Conservation (phyloP, 2,113 vertebrate species). For the Melanocharis versteri region DNA sequence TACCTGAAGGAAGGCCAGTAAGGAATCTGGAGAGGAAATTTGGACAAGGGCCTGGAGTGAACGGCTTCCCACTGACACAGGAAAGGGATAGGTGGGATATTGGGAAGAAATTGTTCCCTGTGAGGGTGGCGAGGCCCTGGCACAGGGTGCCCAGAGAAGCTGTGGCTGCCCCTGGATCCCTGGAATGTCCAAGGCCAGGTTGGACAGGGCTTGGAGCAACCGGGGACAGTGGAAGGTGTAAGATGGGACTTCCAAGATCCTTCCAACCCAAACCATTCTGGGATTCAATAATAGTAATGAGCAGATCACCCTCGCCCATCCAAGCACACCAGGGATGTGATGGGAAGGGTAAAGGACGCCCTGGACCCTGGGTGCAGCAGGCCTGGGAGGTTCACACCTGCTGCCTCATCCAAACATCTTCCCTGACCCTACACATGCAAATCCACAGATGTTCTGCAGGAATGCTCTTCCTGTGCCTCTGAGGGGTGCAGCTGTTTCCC, state of each 20-base stretch:
- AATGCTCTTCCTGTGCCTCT: background rate
- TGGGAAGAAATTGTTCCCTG: background rate
- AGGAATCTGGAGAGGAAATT: background rate
- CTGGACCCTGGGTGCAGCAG: background rate
- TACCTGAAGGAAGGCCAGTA: background rate
- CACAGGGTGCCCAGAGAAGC: background rate
- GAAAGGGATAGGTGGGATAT: background rate
- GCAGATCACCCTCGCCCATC: background rate
- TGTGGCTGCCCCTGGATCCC: background rate
- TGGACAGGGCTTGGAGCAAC: background rate
- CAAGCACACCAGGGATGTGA: no score
- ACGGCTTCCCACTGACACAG: background rate
- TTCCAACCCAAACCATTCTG: background rate
- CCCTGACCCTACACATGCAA: background rate
- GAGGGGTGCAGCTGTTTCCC: background rate
- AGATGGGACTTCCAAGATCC: background rate
- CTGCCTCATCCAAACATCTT: background rate
- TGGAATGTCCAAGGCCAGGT: background rate
- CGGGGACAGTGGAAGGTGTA: background rate
- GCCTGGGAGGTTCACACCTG: background rate
- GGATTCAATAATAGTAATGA: background rate
- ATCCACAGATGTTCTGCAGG: background rate
- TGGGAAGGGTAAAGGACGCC: background rate
- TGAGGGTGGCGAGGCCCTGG: background rate
- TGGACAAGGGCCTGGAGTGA: background rate